Base-by-base conservation (phyloP, 2,797 vertebrate genomes). In the Sebastes matsubarae region DNA sequence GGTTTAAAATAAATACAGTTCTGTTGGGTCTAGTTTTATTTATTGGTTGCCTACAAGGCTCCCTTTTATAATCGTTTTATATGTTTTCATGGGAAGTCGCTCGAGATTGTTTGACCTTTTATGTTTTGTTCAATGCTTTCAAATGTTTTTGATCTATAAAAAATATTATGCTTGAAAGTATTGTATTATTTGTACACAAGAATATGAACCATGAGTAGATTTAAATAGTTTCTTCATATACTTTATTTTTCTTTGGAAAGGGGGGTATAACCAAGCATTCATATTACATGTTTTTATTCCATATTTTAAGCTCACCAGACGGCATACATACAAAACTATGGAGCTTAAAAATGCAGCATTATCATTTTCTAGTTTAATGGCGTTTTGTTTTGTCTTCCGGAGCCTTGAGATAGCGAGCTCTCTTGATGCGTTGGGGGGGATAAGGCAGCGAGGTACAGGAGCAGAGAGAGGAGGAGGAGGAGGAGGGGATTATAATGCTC, bases 201-300 rank as follows among this genome's bases (percentile, higher is more conserved):
- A 32, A 54, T 4, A 68, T 2, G 55, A 66, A 64, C 12, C 20
- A 77, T 2, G 9, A 74, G 8, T 11, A 65, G 27, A 58, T 18
- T 66, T 68, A 63, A 65, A 83, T 82, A 74, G 83, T 81, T 91
- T 94, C 81, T 93, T 93, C 86, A 93, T 94, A 93, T 86, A 92
- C 89, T 93, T 95, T 95, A 94, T 95, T 95, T 94, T 94, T 94
- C 90, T 95, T 95, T 92, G 91, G 93, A 94, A 92, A 95, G 89
- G 88, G 92, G 89, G 74, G 74, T 94, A 94, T 94, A 93, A 94
- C 88, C 92, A 95, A 94, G 93, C 94, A 91, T 94, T 92, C 88
- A 86, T 93, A 90, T 92, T 81, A 92, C 92, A 93, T 84, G 55
- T 88, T 88, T 89, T 81, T 78, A 87, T 84, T 90, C 77, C 65